phyloP scores from a whole-genome alignment of 2,797 vertebrate species.

The Coracias cyanogaster region DNA sequence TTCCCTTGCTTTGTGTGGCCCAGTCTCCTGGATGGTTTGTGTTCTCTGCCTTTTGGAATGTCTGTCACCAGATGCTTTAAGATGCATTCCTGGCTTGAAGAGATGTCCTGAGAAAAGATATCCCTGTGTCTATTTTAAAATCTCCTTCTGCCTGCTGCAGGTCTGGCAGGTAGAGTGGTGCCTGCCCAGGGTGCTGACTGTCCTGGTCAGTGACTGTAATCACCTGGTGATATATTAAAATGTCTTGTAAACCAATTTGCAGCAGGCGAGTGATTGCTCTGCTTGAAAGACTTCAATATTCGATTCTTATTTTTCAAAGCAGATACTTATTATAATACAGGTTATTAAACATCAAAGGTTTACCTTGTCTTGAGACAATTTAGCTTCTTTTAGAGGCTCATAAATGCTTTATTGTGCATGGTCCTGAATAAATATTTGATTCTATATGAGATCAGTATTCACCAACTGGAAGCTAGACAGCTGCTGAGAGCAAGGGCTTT shows the following conservation, averaged over 20 bases:
- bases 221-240: constrained; percentile 15
- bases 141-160: neutral
- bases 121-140: rapidly evolving
- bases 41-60: neutral
- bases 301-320: constrained; percentile 14
- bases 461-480: neutral
- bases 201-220: neutral
- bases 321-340: constrained; percentile 60
- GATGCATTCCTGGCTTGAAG: neutral
- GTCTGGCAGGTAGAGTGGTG: neutral
- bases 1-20: neutral
- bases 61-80: neutral
- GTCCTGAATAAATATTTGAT: constrained; percentile 50
- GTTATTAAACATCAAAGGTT: constrained; percentile 70
- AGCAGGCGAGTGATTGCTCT: constrained; percentile 38
- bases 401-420: constrained; percentile 67
- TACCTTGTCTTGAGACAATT: constrained; percentile 68
- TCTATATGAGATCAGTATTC: neutral
- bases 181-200: neutral
- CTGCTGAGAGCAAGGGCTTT: neutral
- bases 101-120: neutral
- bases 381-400: constrained; percentile 57
- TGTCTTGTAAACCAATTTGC: constrained; percentile 58
- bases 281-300: constrained; percentile 32
- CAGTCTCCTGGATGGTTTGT: neutral